Base-by-base conservation (phyloP, 2,888 invertebrate species). In the Geotrupes spiniger region DNA sequence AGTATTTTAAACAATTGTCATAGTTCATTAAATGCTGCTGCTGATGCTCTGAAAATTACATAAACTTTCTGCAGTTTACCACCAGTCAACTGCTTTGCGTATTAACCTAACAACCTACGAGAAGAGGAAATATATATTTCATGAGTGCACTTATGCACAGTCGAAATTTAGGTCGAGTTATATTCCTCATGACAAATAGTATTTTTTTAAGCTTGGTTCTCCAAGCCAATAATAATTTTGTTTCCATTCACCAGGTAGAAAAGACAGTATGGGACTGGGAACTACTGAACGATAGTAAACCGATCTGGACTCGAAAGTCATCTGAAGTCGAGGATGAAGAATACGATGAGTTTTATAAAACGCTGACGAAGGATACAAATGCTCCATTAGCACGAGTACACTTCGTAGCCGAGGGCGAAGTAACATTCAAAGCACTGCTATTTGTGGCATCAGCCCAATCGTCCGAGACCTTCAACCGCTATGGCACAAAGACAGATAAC, bases 241-340 rank as follows among this genome's bases (percentile, higher is more conserved):
- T 33, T n/a, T n/a, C n/a, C 6, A 33, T 33, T 33, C n/a, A 33
- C 14, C 10, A 54, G 49, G 84, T 93, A 0, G 89, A 93, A 57
- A 96, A 96, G 73, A 99, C 98, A 0, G 84, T 93, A 16, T 98
- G 96, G 93, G 97, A 99, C 70, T 99, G 98, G 98, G 89, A 92
- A 71, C 76, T 94, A 28, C 81, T 98, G 69, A 99, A 99, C 73
- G 92, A 93, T 69, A 90, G 92, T 69, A 99, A 99, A 77, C 99
- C 99, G 11, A 92, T 99, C 70, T 99, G 99, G 99, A 96, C 96
- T 14, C 80, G 95, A 64, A 98, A 97, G 65, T 83, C 90, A 0
- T 68, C 76, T 21, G 93, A 95, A 33, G 91, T 98, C 16, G 76
- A 77, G 4, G 91, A 93, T 51, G 83, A 84, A 6, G 98, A 99